Evolutionary conservation across 2,797 vertebrate species (phyloP), one percentile per base, ranked within the genome.

Genomic region (Pampus argenteus): DNA sequence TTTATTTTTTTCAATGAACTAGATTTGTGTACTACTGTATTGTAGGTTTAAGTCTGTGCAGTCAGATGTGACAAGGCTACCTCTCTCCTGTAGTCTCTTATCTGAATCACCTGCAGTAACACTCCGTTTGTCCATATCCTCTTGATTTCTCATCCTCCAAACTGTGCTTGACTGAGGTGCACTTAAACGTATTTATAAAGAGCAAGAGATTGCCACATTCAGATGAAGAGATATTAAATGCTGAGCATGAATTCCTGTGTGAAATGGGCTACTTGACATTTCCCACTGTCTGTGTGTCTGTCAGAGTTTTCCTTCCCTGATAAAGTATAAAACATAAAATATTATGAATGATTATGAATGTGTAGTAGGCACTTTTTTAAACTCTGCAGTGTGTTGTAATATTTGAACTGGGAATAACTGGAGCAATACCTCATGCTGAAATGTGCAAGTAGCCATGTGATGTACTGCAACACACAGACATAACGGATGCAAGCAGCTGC

Each of bases 141-240:
- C 36, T 60, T 74, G 60, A 72, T 76, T 74, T 86, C 76, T 77
- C n/a, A 13, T 82, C 62, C 74, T 69, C 28, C 50, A 79, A 79
- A 85, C 57, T 56, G 54, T 80, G 76, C 82, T 84, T 80, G 81
- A 88, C 82, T 34, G 1, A 85, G 87, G 80, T 89, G 90, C 88
- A 91, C 86, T 92, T 91, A 91, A 79, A 87, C n/a, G 1, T 90
- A 89, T 91, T 91, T 91, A 90, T 86, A 83, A 86, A 83, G 76
- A 79, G 83, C 75, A 72, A 83, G 23, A 73, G 51, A 75, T 78
- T 86, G 83, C 59, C 54, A 52, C 52, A 80, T 83, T 86, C 68
- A 87, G 67, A 85, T 86, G 81, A 88, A 90, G 84, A 84, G 40
- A 82, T 82, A 56, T 84, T 65, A 63, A 74, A 84, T 66, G 58